A percentile compares a stretch with the other conserved stretches of the same genome.
phyloP scores from a whole-genome alignment of 2,888 invertebrate species.

The Philaethria dido region DNA sequence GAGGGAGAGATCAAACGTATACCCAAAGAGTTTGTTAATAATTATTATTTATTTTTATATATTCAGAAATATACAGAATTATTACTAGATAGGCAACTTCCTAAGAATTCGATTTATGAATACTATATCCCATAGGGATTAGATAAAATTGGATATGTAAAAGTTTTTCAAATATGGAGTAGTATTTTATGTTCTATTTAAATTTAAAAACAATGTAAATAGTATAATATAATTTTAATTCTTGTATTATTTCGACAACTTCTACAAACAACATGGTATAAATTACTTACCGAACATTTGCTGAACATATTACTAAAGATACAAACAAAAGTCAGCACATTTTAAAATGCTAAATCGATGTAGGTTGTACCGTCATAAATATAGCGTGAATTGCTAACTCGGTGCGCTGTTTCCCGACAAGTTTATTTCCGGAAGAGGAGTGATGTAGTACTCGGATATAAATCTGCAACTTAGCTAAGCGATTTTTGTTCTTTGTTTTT shows the following conservation, averaged over 20 bases:
- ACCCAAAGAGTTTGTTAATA: too few relatives aligned
- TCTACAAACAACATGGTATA: too few relatives aligned
- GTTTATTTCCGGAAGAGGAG: constrained; percentile 50
- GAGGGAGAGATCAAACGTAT: too few relatives aligned
- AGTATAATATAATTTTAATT: too few relatives aligned
- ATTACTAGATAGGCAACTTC: background rate
- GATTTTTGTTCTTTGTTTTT: constrained; percentile 24
- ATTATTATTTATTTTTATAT: too few relatives aligned
- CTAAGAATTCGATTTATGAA: background rate
- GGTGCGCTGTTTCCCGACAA: constrained; percentile 48
- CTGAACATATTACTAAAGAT: background rate
- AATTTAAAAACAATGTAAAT: too few relatives aligned
- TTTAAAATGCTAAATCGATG: constrained; percentile 32
- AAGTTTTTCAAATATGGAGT: too few relatives aligned
- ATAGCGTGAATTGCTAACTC: constrained; percentile 45
- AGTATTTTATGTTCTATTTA: too few relatives aligned
- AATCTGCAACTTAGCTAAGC: constrained; percentile 43
- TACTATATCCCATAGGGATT: background rate
- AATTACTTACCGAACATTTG: background rate
- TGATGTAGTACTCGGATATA: constrained; percentile 47
- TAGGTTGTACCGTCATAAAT: constrained; percentile 45
- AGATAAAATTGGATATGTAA: background rate
- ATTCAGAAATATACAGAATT: background rate
- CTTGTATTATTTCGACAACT: too few relatives aligned
- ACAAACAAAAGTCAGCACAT: constrained; percentile 24